Conservation (phyloP, 2,888 invertebrate genomes). For the Cecidostiba fungosa region DNA sequence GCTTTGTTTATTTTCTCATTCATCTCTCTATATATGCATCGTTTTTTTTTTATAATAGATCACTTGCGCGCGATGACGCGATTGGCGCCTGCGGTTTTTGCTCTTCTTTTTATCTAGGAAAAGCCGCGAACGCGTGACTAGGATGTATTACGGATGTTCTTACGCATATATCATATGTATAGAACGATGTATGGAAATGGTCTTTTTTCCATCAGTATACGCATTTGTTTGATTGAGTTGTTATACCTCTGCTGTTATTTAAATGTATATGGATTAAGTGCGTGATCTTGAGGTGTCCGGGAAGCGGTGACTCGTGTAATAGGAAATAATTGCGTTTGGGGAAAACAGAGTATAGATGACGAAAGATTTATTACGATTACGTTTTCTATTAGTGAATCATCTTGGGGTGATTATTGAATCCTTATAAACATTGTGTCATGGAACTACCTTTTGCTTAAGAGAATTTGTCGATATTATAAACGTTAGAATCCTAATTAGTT, state of each 20-base stretch:
- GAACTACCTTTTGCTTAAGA: too few relatives aligned
- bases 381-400: background rate
- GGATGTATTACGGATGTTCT: background rate
- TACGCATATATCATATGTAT: background rate
- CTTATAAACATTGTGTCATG: too few relatives aligned
- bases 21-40: background rate
- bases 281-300: background rate
- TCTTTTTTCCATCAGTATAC: background rate
- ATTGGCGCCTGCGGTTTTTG: background rate
- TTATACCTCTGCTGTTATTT: background rate
- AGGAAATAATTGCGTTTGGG: background rate
- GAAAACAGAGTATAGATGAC: background rate
- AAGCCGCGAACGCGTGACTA: background rate
- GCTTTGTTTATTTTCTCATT: background rate
- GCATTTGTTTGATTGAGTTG: background rate
- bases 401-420: too few relatives aligned
- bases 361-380: background rate
- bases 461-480: too few relatives aligned
- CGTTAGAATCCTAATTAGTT: too few relatives aligned
- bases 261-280: background rate
- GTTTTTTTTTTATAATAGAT: background rate
- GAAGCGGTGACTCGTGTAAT: background rate
- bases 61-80: background rate
- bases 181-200: background rate
- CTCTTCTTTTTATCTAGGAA: background rate